Percentiles rank a stretch among this genome's conserved stretches.
Evolutionary conservation across 64 coral and sea anemone species (phyloP).

Genomic region (Pocillopora verrucosa): DNA sequence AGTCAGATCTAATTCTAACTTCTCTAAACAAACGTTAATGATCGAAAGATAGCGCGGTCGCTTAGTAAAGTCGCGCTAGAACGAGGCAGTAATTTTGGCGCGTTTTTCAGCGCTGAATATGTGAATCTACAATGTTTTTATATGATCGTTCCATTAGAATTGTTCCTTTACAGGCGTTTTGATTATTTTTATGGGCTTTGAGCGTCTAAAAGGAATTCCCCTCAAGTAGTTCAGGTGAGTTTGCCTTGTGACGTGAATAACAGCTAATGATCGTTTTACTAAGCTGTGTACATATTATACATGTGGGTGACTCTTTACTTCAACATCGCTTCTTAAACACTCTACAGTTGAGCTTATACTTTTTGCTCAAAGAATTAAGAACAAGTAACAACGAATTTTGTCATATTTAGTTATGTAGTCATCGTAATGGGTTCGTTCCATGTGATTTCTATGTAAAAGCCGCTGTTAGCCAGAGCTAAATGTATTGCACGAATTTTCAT

Average conservation of each 20-base stretch:
- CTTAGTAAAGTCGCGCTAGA: background rate
- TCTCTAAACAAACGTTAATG: no score
- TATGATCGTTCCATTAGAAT: background rate
- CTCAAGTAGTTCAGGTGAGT: background rate
- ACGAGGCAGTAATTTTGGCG: slow-evolving; percentile 27
- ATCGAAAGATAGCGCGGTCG: background rate
- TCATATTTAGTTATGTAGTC: background rate
- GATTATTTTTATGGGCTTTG: background rate
- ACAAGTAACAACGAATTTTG: background rate
- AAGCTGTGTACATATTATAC: background rate
- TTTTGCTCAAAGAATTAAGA: background rate
- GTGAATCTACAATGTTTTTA: background rate
- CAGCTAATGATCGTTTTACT: background rate
- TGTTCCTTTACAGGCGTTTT: background rate
- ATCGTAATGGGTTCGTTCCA: no score
- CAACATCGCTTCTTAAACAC: background rate
- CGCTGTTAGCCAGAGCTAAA: background rate
- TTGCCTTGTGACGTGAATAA: background rate
- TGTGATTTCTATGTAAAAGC: no score
- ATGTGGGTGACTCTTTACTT: background rate
- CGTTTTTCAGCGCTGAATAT: slow-evolving; percentile 14
- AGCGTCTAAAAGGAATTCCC: no score
- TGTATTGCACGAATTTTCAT: background rate
- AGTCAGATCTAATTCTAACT: no score
- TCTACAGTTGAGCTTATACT: background rate